Evolutionary conservation across 2,888 invertebrate genomes (phyloP).

Genomic region (Elegia similella): DNA sequence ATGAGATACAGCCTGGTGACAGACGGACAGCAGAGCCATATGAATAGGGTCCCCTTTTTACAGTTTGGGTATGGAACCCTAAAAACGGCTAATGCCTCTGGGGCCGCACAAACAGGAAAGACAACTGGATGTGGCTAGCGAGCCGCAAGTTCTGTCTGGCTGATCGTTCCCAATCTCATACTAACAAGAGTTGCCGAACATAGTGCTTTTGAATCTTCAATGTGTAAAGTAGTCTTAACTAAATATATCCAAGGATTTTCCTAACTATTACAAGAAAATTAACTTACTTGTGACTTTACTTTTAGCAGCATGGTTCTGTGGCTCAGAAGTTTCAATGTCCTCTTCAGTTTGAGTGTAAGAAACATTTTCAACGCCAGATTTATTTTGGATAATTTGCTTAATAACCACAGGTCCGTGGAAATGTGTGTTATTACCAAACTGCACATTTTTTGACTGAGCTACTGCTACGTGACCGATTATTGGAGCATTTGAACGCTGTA

Average conservation of each 20-base stretch:
- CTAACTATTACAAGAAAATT: neutral
- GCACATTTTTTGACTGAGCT: slow-evolving; percentile 86
- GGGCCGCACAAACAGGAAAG: too few relatives aligned
- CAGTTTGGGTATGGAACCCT: neutral
- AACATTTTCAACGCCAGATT: slow-evolving; percentile 56
- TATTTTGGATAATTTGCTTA: slow-evolving; percentile 84
- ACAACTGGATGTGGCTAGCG: too few relatives aligned
- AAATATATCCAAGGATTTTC: too few relatives aligned
- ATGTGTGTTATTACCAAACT: slow-evolving; percentile 88
- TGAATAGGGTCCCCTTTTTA: too few relatives aligned
- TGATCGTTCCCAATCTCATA: too few relatives aligned
- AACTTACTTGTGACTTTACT: slow-evolving; percentile 26
- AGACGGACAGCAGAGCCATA: too few relatives aligned
- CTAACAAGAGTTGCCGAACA: too few relatives aligned
- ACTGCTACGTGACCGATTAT: slow-evolving; percentile 83
- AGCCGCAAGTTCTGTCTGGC: too few relatives aligned
- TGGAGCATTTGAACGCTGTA: slow-evolving; percentile 41
- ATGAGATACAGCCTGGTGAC: too few relatives aligned
- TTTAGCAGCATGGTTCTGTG: slow-evolving; percentile 1
- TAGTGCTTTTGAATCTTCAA: too few relatives aligned
- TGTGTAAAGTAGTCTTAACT: too few relatives aligned
- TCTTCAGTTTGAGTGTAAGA: slow-evolving; percentile 53
- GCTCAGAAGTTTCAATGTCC: slow-evolving; percentile 30
- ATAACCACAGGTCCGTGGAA: slow-evolving; percentile 90
- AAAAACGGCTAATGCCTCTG: too few relatives aligned